Evolutionary conservation across 2,888 invertebrate species (phyloP), one percentile per base, ranked within the genome.

Genomic region (Drosophila affinis): DNA sequence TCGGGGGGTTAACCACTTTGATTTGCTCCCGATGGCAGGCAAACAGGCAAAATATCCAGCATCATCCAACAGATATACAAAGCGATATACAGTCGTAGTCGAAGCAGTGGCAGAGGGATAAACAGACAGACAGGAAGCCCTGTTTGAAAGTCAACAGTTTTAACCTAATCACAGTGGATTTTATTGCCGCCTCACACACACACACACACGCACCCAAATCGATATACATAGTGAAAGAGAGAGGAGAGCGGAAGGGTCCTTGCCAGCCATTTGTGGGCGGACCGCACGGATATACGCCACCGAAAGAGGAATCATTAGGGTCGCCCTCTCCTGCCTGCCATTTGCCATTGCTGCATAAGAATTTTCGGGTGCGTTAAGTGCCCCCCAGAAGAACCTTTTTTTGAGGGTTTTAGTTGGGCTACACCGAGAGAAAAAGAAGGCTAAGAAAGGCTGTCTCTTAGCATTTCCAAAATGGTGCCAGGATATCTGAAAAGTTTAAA

Each of bases 61-160:
- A 21, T 21, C 21, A 21, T 21, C 21, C 21, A 21, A 3, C 49
- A 74, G 56, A 67, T 60, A 48, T 44, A 59, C 44, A 29, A 52
- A 45, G 48, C 29, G n/a, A 34, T 10, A n/a, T 14, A 47, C 27
- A 46, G 45, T 21, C 29, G 29, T 21, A 21, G 21, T 3, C 21
- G 21, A 2, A 21, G 18, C 18, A 21, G 18, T 39, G 32, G 54
- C 44, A 56, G 14, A 14, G 24, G 29, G 18, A 52, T n/a, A 32
- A n/a, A 54, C 54, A 17, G 54, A 45, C 29, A 45, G 61, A 74
- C 75, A 70, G 87, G 78, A 74, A 73, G 73, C 78, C 67, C 73
- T 76, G 78, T 76, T 87, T 82, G 88, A 89, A 89, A 87, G 87
- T 87, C 90, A 87, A 89, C 90, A 89, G 90, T 89, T 87, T 89